Evolutionary conservation across 2,113 vertebrate species (phyloP).

Genomic region (Nannospalax galili): DNA sequence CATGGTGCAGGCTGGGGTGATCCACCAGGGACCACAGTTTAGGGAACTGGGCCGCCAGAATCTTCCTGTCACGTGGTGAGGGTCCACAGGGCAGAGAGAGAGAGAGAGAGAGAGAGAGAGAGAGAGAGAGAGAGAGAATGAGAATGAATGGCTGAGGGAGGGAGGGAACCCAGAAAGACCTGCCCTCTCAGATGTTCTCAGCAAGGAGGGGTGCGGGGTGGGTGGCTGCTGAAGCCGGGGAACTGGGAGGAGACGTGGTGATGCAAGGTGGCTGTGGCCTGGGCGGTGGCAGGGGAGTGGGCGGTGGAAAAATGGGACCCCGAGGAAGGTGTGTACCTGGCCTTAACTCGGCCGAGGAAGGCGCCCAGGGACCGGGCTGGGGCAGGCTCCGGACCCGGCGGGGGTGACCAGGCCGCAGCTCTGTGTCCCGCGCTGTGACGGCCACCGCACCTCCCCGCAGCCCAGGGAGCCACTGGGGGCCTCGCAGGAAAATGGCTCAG

Average conservation of each 20-base stretch:
- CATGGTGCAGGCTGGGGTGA: not conserved
- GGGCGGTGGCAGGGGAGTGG: not conserved
- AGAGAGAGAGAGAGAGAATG: not conserved
- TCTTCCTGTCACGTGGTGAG: not conserved
- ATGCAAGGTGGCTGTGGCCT: not conserved
- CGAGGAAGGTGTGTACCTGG: not conserved
- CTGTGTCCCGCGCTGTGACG: not conserved
- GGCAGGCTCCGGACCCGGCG: not conserved
- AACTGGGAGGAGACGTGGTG: not conserved
- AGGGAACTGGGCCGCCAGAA: not conserved
- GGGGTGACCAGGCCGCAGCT: not conserved
- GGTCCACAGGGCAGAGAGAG: not conserved
- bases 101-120: not conserved
- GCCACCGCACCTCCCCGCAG: not conserved
- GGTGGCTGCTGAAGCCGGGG: not conserved
- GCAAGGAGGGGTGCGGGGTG: not conserved
- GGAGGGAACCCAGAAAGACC: not conserved
- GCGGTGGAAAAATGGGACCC: not conserved
- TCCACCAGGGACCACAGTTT: not conserved
- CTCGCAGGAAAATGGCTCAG: slow-evolving; percentile 74
- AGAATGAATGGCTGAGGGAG: accelerated
- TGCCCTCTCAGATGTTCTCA: not conserved
- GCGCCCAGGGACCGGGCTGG: not conserved
- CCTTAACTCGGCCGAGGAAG: not conserved
- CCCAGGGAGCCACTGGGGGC: not conserved